phyloP scores from a whole-genome alignment of 2,888 invertebrate species.

The Agrotis exclamationis region DNA sequence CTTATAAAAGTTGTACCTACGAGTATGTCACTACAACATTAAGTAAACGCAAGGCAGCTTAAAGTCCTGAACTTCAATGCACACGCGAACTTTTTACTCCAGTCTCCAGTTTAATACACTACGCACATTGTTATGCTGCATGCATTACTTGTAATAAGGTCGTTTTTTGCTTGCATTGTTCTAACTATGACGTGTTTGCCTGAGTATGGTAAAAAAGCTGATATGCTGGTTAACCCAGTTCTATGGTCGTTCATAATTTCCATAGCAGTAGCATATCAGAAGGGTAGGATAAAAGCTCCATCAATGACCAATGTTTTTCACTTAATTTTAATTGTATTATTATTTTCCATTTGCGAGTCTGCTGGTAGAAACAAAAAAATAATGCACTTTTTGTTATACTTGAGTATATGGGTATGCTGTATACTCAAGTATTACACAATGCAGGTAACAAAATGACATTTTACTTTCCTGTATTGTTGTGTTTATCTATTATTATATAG shows the following conservation, averaged over 20 bases:
- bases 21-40: constrained; percentile 34
- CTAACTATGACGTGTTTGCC: constrained; percentile 8
- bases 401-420: no score
- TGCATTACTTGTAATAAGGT: constrained; percentile 21
- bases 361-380: no score
- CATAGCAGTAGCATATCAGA: neutral
- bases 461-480: no score
- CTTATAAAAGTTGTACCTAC: constrained; percentile 32
- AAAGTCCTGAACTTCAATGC: constrained; percentile 24
- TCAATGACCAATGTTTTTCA: no score
- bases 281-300: neutral
- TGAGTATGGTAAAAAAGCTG: neutral
- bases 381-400: no score
- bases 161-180: constrained; percentile 23
- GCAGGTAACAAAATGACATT: no score
- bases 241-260: neutral
- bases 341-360: no score
- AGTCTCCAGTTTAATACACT: constrained; percentile 22
- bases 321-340: no score
- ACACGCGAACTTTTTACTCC: constrained; percentile 46
- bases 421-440: no score
- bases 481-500: no score
- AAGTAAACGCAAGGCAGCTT: constrained; percentile 22
- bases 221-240: constrained; percentile 23
- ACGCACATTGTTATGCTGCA: constrained; percentile 41